These are phyloP conservation scores for Borostomias antarcticus DNA, from an alignment of 2,797 vertebrate genomes.

Conservation along the genomic window DNA sequence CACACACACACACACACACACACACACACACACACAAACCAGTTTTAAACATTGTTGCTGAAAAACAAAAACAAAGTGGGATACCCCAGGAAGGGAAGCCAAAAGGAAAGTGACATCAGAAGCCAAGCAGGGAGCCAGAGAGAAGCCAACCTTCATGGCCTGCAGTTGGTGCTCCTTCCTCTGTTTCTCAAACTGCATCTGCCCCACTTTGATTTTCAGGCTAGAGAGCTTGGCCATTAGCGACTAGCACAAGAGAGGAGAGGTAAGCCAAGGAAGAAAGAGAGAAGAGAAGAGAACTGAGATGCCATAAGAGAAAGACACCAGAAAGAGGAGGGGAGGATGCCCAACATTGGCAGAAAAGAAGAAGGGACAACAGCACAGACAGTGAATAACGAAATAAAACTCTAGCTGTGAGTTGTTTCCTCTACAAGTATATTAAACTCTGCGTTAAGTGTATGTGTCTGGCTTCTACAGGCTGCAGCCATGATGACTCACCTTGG, in stretches of 20 bases:
- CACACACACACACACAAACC: conserved; percentile 1
- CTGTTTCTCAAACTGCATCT: conserved; percentile 98
- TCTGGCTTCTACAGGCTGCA: too few relatives aligned
- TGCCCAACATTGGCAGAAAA: too few relatives aligned
- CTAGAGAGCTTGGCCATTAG: conserved; percentile 99
- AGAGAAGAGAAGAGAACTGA: conserved; percentile 51
- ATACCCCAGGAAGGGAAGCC: conserved; percentile 25
- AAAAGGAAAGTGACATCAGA: conserved; percentile 64
- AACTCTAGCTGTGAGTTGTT: neutral
- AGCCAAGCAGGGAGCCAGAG: conserved; percentile 62
- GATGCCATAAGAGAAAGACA: conserved; percentile 57
- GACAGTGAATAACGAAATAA: neutral
- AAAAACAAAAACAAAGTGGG: conserved; percentile 30
- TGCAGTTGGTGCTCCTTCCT: conserved; percentile 93
- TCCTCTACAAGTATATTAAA: neutral
- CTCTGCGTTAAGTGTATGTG: too few relatives aligned
- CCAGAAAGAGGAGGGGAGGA: conserved; percentile 25
- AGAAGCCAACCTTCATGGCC: conserved; percentile 88
- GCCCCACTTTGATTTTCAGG: conserved; percentile 99
- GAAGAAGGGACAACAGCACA: conserved; percentile 2
- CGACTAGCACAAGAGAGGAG: conserved; percentile 88
- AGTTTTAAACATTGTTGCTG: conserved; percentile 15
- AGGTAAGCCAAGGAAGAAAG: conserved; percentile 76
- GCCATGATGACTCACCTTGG: conserved; percentile 85
- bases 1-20: neutral